phyloP scores from a whole-genome alignment of 2,888 invertebrate species.

The Brenthis ino region DNA sequence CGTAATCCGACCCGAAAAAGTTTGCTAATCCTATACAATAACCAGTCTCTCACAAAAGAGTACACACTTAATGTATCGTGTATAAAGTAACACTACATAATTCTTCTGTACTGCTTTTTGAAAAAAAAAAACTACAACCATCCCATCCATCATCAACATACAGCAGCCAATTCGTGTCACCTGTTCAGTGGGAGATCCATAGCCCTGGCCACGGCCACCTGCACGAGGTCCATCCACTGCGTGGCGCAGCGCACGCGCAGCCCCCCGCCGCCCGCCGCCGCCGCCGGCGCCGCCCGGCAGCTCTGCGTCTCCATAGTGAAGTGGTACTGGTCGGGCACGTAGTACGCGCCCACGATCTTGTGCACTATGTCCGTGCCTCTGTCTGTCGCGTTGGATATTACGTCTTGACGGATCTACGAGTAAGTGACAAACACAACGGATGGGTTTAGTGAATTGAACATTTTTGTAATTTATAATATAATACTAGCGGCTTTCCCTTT shows the following conservation, averaged over 20 bases:
- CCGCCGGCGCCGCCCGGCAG: conserved; percentile 57
- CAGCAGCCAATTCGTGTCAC: conserved; percentile 54
- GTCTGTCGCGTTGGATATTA: conserved; percentile 56
- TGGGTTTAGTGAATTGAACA: too few relatives aligned
- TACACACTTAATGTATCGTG: too few relatives aligned
- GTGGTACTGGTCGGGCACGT: conserved; percentile 86
- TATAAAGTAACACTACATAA: too few relatives aligned
- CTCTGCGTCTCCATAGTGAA: conserved; percentile 89
- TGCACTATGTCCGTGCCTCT: conserved; percentile 69
- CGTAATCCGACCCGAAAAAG: too few relatives aligned
- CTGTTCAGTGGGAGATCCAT: conserved; percentile 82
- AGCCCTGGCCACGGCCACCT: conserved; percentile 79
- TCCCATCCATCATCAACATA: too few relatives aligned
- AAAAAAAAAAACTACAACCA: too few relatives aligned
- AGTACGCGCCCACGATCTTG: conserved; percentile 81
- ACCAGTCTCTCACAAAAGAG: too few relatives aligned
- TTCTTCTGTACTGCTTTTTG: too few relatives aligned
- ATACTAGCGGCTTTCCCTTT: too few relatives aligned
- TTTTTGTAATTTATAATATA: too few relatives aligned
- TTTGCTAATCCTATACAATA: too few relatives aligned
- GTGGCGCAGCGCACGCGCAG: conserved; percentile 74
- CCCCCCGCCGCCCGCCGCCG: background rate
- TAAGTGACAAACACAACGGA: too few relatives aligned
- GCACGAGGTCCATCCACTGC: conserved; percentile 85
- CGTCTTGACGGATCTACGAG: conserved; percentile 60